Evolutionary conservation across 2,888 invertebrate species (phyloP).

Genomic region (Chouioia cunea): DNA sequence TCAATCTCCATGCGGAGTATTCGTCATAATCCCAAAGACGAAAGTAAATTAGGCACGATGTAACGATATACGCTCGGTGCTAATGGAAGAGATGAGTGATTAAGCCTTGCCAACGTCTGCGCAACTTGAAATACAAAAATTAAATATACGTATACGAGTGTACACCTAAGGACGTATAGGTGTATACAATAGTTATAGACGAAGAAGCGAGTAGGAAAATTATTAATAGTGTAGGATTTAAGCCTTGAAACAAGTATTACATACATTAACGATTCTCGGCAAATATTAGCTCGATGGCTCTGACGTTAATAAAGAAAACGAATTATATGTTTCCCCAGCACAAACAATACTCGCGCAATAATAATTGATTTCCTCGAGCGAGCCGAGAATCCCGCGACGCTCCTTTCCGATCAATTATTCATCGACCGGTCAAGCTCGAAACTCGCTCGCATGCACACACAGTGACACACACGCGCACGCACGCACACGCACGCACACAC

Average conservation of each 20-base stretch:
- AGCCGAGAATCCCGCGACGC: constrained; percentile 17
- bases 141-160: no score
- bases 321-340: constrained; percentile 15
- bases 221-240: no score
- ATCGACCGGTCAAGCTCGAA: constrained; percentile 4
- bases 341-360: constrained; percentile 37
- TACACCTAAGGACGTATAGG: no score
- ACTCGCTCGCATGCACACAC: constrained; percentile 2
- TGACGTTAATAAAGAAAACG: constrained; percentile 37
- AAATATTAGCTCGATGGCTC: constrained; percentile 27
- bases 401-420: constrained; percentile 35
- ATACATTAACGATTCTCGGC: constrained; percentile 36
- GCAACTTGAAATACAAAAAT: no score
- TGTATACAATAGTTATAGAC: no score
- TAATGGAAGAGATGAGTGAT: no score
- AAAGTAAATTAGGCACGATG: no score
- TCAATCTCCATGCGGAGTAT: no score
- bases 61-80: no score
- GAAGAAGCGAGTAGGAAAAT: no score
- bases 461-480: not conserved
- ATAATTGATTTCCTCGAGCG: constrained; percentile 40
- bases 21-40: no score
- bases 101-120: no score
- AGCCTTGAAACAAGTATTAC: constrained; percentile 29
- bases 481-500: not conserved